phyloP scores from a whole-genome alignment of 1,140 invertebrate species.

The Laupala kohalensis region DNA sequence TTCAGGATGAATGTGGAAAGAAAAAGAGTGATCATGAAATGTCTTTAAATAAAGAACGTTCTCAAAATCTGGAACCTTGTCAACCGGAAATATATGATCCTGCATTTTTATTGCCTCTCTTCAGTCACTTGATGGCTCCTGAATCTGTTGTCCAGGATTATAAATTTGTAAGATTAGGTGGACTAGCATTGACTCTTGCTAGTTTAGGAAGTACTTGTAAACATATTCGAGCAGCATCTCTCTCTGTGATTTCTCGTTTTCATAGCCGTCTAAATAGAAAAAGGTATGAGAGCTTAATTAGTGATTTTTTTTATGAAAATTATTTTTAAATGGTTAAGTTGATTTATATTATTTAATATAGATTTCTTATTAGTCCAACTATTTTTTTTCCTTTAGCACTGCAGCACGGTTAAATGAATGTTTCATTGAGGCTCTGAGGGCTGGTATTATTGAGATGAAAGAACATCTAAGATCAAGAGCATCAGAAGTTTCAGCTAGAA shows the following conservation, averaged over 20 bases:
- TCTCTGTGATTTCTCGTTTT: slow-evolving; percentile 49
- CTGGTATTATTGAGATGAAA: not conserved
- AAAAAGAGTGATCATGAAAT: no score
- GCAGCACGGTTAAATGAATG: not conserved
- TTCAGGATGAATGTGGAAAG: no score
- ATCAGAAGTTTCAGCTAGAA: no score
- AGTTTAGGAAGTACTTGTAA: slow-evolving; percentile 43
- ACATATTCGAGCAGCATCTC: slow-evolving; percentile 45
- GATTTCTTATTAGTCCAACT: no score
- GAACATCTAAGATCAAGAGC: no score
- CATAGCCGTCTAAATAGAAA: slow-evolving; percentile 50
- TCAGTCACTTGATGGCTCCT: slow-evolving; percentile 46
- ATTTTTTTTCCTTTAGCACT: not conserved
- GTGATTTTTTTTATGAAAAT: not conserved
- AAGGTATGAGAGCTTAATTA: slow-evolving; percentile 29
- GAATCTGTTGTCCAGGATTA: slow-evolving; percentile 48
- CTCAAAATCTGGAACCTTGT: not conserved
- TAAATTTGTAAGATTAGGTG: slow-evolving; percentile 46
- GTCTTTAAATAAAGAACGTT: no score
- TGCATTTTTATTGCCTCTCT: slow-evolving; percentile 52
- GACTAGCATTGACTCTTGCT: slow-evolving; percentile 46
- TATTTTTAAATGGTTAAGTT: no score
- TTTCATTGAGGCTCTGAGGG: not conserved
- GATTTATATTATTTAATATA: no score
- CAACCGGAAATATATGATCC: slow-evolving; percentile 47